Percentiles rank a stretch among this genome's conserved stretches.
Conservation (phyloP, 2,888 invertebrate genomes). For the Hymenopus coronatus region DNA sequence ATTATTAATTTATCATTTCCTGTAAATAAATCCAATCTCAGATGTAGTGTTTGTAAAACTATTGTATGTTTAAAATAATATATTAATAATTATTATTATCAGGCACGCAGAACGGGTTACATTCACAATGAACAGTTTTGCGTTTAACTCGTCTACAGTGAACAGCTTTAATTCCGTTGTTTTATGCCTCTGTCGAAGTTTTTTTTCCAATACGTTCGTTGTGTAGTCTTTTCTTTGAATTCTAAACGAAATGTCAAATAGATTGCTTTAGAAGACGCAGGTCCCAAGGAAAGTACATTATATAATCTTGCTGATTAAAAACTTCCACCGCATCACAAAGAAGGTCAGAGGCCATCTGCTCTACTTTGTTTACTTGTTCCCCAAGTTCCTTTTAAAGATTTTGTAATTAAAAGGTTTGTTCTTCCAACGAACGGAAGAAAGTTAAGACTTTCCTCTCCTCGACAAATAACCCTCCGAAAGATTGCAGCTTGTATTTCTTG, state of each 20-base stretch:
- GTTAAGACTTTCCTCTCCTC: neutral
- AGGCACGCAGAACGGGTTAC: no score
- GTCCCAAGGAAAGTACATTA: neutral
- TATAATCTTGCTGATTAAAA: neutral
- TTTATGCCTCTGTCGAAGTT: no score
- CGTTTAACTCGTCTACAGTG: no score
- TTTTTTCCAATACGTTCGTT: no score
- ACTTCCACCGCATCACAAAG: neutral
- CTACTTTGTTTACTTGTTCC: neutral
- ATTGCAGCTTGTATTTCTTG: neutral
- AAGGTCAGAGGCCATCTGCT: neutral
- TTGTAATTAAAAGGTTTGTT: neutral
- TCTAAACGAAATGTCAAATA: neutral
- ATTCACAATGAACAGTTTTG: no score
- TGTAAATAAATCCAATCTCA: no score
- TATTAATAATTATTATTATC: no score
- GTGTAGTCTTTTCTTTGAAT: neutral
- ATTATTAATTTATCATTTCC: no score
- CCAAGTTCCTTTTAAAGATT: neutral
- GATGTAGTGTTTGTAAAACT: no score
- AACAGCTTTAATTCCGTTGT: no score
- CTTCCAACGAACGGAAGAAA: neutral
- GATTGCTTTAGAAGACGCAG: neutral
- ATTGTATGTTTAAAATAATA: no score
- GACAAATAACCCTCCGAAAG: neutral